phyloP scores from a whole-genome alignment of 1,140 invertebrate species.

The Bombus impatiens region DNA sequence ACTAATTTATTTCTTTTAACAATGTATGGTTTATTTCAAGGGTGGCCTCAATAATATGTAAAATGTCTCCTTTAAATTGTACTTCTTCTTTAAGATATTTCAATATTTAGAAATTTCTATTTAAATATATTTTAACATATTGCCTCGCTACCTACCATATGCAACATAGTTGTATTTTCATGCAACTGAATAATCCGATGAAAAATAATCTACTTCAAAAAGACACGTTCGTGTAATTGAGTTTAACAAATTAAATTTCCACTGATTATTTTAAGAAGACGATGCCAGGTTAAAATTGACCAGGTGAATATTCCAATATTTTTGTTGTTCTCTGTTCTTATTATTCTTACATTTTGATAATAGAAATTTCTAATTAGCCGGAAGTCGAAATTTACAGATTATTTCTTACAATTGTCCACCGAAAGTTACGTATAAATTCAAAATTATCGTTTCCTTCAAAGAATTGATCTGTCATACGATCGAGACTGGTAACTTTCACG shows the following conservation, averaged over 20 bases:
- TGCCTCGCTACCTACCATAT: not conserved
- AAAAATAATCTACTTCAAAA: too few species aligned
- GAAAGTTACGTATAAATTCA: not conserved
- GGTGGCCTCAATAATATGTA: not conserved
- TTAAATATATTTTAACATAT: not conserved
- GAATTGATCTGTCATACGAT: not conserved
- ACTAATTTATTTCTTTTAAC: not conserved
- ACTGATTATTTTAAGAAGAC: too few species aligned
- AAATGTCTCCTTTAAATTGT: not conserved
- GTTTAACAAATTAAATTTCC: too few species aligned
- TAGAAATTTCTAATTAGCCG: not conserved
- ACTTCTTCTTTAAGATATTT: too few species aligned
- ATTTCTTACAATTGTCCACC: not conserved
- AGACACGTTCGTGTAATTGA: too few species aligned
- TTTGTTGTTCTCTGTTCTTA: too few species aligned
- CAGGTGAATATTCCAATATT: too few species aligned
- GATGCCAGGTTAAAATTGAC: too few species aligned
- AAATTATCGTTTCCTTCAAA: not conserved
- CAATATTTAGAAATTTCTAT: not conserved
- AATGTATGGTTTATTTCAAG: not conserved
- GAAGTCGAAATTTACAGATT: too few species aligned
- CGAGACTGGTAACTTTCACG: too few species aligned
- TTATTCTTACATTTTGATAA: not conserved
- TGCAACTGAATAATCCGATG: too few species aligned
- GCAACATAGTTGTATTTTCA: too few species aligned